Percentiles rank a stretch among this genome's conserved stretches.
Conservation (phyloP, 2,888 invertebrate genomes). For the Andrena minutula region DNA sequence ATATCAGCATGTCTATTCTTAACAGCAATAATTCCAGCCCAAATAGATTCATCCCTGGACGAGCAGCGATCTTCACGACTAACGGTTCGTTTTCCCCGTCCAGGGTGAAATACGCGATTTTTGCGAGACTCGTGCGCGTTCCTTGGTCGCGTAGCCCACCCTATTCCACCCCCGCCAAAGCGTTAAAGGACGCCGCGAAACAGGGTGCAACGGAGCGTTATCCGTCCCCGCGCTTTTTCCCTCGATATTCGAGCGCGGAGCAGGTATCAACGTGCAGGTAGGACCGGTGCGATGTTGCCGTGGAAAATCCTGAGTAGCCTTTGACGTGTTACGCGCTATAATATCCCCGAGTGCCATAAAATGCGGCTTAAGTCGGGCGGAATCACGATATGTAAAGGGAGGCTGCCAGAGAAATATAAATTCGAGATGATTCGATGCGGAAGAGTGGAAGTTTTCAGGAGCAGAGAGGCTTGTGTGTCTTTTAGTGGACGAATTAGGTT, state of each 20-base stretch:
- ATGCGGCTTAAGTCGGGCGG: constrained; percentile 19
- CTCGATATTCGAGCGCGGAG: constrained; percentile 47
- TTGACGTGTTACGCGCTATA: constrained; percentile 33
- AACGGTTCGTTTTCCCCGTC: constrained; percentile 55
- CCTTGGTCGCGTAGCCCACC: too few species aligned
- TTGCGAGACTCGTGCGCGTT: constrained; percentile 30
- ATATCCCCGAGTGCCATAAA: constrained; percentile 27
- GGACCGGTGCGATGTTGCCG: constrained; percentile 1
- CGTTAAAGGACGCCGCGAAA: constrained; percentile 52
- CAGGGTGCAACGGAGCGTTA: constrained; percentile 63
- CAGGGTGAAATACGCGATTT: constrained; percentile 53
- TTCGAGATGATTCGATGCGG: constrained; percentile 30
- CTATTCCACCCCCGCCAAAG: neutral
- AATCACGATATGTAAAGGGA: neutral
- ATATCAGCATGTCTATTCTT: too few species aligned
- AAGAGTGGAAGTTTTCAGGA: constrained; percentile 39
- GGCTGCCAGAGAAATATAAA: constrained; percentile 29
- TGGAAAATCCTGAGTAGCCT: constrained; percentile 30
- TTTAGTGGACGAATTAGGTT: too few species aligned
- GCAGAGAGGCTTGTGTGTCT: too few species aligned
- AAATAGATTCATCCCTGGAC: too few species aligned
- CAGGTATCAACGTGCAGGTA: constrained; percentile 37
- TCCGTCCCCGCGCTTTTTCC: constrained; percentile 49
- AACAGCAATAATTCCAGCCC: too few species aligned
- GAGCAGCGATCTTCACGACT: constrained; percentile 49